phyloP scores from a whole-genome alignment of 2,888 invertebrate genomes.

The Polydrusus tereticollis region DNA sequence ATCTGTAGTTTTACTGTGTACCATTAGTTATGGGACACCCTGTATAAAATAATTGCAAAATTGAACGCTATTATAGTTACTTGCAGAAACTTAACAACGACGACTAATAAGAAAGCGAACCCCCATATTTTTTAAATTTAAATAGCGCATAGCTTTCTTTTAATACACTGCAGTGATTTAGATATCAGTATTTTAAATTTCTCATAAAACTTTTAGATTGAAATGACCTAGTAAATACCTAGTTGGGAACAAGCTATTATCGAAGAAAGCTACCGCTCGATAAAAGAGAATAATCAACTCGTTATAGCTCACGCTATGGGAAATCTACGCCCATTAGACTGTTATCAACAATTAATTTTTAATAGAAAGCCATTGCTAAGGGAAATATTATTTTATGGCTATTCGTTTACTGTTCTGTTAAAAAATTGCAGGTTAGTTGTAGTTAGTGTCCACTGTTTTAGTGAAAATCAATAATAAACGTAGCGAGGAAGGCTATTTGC shows the following conservation, averaged over 20 bases:
- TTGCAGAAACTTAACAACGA: too few species aligned
- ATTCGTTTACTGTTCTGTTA: too few species aligned
- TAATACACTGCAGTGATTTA: background rate
- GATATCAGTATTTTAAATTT: constrained; percentile 8
- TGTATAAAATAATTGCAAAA: too few species aligned
- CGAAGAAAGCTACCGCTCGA: constrained; percentile 31
- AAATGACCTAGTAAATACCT: constrained; percentile 25
- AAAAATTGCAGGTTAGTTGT: too few species aligned
- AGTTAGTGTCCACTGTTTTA: too few species aligned
- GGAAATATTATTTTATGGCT: too few species aligned
- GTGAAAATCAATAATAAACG: too few species aligned
- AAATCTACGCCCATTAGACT: constrained; percentile 7
- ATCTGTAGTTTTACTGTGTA: too few species aligned
- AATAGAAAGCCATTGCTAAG: background rate
- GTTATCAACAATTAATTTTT: constrained; percentile 15
- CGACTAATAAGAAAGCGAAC: too few species aligned
- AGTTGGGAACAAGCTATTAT: constrained; percentile 24
- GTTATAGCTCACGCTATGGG: constrained; percentile 9
- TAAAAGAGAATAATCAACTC: constrained; percentile 14
- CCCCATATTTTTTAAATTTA: background rate
- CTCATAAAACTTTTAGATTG: constrained; percentile 33
- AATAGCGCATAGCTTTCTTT: background rate
- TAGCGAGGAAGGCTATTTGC: too few species aligned
- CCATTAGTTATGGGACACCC: too few species aligned
- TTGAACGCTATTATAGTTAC: too few species aligned